Percentiles rank a stretch among this genome's conserved stretches.
These are phyloP conservation scores for Parnassius smintheus DNA, from an alignment of 2,888 invertebrate species.

Conservation along the genomic window DNA sequence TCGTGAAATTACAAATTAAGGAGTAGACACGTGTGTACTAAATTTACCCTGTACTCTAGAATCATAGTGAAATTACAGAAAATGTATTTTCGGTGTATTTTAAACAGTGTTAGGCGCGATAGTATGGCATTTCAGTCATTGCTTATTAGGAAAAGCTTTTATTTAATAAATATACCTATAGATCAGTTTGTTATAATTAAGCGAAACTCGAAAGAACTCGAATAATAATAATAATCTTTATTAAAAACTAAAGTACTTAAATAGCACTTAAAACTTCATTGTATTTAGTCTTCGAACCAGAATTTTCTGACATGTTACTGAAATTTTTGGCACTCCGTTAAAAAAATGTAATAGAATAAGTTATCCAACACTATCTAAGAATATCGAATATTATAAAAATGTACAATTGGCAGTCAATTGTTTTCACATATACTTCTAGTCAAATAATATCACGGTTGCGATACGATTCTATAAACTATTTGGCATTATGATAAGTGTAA, in stretches of 20 bases:
- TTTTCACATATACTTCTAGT: conserved; percentile 66
- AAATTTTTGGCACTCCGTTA: conserved; percentile 70
- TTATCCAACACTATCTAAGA: conserved; percentile 73
- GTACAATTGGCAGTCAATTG: conserved; percentile 80
- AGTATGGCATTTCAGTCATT: conserved; percentile 64
- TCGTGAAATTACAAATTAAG: conserved; percentile 70
- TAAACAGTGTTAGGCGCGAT: conserved; percentile 42
- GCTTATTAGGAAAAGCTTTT: conserved; percentile 67
- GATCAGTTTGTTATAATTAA: conserved; percentile 44
- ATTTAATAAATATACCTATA: conserved; percentile 47
- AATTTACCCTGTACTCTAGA: conserved; percentile 80
- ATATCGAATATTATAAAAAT: conserved; percentile 74
- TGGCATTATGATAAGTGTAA: conserved; percentile 64
- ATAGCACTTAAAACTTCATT: conserved; percentile 40
- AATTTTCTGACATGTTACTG: conserved; percentile 42
- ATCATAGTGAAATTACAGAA: conserved; percentile 68
- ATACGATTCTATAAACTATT: conserved; percentile 57
- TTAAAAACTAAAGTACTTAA: too few species aligned
- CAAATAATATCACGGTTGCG: conserved; percentile 71
- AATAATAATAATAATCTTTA: conserved; percentile 9
- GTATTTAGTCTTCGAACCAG: conserved; percentile 44
- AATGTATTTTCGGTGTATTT: conserved; percentile 37
- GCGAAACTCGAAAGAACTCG: conserved; percentile 37
- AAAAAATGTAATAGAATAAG: conserved; percentile 72
- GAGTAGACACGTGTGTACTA: conserved; percentile 66